Evolutionary conservation across 2,797 vertebrate species (phyloP).

Genomic region (Leucoraja ocellata): DNA sequence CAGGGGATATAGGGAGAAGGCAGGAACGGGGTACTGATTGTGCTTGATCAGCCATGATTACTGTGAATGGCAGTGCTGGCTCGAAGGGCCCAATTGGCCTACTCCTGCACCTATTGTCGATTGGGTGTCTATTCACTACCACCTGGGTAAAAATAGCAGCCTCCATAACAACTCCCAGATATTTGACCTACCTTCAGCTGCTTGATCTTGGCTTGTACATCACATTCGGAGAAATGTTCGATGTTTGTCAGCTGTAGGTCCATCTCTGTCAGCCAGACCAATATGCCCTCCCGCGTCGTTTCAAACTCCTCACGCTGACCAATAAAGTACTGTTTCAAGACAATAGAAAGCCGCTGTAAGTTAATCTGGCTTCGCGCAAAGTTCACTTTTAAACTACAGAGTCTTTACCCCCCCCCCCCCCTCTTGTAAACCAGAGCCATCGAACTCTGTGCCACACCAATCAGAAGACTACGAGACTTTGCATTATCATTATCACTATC

Average conservation of each 20-base stretch:
- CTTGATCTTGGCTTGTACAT: conserved; percentile 91
- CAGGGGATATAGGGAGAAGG: too few species aligned
- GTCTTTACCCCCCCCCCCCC: neutral
- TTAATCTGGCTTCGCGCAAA: neutral
- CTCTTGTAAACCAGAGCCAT: neutral
- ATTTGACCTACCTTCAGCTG: conserved; percentile 76
- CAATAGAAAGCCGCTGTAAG: neutral
- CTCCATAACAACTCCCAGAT: too few species aligned
- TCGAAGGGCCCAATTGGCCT: too few species aligned
- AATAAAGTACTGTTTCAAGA: conserved; percentile 79
- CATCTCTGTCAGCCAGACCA: conserved; percentile 98
- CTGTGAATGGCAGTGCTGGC: too few species aligned
- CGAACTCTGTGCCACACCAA: neutral
- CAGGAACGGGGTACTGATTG: too few species aligned
- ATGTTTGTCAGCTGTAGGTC: conserved; percentile 98
- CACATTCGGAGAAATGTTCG: conserved; percentile 96
- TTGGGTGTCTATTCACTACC: too few species aligned
- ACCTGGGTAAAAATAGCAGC: neutral
- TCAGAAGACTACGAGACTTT: neutral
- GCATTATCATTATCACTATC: too few species aligned
- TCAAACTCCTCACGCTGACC: conserved; percentile 93
- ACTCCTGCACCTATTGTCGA: too few species aligned
- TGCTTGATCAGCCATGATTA: too few species aligned
- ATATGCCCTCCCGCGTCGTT: conserved; percentile 82
- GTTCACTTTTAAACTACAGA: neutral